Evolutionary conservation across 2,888 invertebrate species (phyloP).

Genomic region (Heliconius charithonia): DNA sequence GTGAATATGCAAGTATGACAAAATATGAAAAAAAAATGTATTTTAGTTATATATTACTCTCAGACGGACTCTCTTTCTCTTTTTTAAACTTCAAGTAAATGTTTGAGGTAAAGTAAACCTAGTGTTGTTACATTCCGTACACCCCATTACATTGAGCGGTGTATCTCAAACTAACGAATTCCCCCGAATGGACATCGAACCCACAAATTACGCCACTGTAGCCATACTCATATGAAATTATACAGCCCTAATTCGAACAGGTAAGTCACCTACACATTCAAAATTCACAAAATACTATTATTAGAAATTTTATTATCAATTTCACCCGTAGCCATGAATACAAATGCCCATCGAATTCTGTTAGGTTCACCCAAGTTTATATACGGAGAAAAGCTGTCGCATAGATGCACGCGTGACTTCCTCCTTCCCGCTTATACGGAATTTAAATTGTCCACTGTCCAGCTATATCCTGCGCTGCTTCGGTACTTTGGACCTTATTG

Average conservation of each 20-base stretch:
- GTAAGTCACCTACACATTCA: not conserved
- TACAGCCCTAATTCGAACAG: no score
- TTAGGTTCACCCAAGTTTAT: constrained; percentile 77
- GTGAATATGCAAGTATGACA: no score
- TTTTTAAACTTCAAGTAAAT: no score
- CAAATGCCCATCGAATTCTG: constrained; percentile 53
- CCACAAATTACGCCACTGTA: not conserved
- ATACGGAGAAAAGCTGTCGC: constrained; percentile 81
- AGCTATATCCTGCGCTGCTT: constrained; percentile 39
- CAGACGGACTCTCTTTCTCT: no score
- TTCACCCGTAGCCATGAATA: constrained; percentile 16
- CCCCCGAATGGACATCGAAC: not conserved
- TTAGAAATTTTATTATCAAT: constrained; percentile 24
- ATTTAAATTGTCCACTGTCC: constrained; percentile 80
- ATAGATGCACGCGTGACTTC: constrained; percentile 80
- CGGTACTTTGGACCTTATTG: constrained; percentile 9
- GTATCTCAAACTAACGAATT: no score
- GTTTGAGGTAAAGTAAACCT: no score
- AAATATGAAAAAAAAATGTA: no score
- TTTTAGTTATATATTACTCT: no score
- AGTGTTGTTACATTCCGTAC: no score
- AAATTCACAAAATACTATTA: constrained; percentile 1
- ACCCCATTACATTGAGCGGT: no score
- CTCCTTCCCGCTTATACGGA: constrained; percentile 82
- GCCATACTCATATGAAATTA: no score